These are phyloP conservation scores for Eubucco bourcierii DNA, from an alignment of 2,113 vertebrate genomes.

Conservation along the genomic window DNA sequence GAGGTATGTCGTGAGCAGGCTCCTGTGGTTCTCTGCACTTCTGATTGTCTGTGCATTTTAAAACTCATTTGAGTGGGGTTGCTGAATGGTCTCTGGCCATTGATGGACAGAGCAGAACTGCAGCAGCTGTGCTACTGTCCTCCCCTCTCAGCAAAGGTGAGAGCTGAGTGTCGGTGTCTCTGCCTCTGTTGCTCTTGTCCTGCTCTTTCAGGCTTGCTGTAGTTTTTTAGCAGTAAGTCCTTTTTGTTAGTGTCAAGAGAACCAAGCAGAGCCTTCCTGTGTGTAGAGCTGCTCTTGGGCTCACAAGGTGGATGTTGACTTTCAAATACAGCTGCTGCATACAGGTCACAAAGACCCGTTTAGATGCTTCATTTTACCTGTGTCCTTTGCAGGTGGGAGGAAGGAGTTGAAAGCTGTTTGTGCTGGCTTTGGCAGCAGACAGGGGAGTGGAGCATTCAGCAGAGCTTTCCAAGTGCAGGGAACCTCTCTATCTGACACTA, in stretches of 20 bases:
- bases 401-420: background rate
- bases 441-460: background rate
- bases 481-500: background rate
- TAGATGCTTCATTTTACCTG: background rate
- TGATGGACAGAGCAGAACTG: background rate
- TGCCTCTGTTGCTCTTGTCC: background rate
- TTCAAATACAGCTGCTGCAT: background rate
- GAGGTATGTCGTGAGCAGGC: background rate
- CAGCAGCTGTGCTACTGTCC: fast-evolving
- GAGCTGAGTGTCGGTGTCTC: fast-evolving
- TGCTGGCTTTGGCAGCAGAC: background rate
- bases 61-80: background rate
- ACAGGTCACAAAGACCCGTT: background rate
- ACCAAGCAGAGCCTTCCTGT: background rate
- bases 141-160: background rate
- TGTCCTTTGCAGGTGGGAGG: background rate
- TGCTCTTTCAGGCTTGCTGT: background rate
- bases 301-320: background rate
- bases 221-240: background rate
- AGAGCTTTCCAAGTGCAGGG: background rate
- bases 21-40: background rate
- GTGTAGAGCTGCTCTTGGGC: background rate
- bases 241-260: background rate
- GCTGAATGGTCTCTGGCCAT: fast-evolving
- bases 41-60: background rate